These are phyloP conservation scores for Orthonychiurus folsomi DNA, from an alignment of 2,888 invertebrate species.

Conservation along the genomic window DNA sequence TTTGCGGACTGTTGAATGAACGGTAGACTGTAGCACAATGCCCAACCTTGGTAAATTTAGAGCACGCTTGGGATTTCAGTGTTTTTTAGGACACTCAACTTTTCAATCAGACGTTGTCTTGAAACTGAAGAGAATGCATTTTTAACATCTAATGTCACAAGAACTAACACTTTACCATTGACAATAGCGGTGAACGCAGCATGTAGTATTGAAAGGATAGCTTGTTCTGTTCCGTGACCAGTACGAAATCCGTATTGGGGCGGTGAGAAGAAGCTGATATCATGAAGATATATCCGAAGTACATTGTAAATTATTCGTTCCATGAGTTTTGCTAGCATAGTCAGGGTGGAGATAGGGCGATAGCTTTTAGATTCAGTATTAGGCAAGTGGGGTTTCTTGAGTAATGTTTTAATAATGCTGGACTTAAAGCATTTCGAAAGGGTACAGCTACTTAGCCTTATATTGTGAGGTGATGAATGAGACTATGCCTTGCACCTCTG, in stretches of 20 bases:
- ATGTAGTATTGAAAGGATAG: background rate
- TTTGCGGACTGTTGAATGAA: background rate
- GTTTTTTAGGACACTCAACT: background rate
- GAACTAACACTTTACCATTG: background rate
- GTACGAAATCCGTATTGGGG: background rate
- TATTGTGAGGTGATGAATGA: no score
- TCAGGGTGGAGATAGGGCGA: background rate
- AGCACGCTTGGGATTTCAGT: background rate
- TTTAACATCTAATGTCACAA: background rate
- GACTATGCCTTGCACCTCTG: no score
- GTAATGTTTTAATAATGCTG: background rate
- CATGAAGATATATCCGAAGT: background rate
- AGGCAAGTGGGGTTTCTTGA: background rate
- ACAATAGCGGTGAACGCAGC: background rate
- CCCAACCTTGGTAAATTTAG: background rate
- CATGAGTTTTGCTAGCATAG: background rate
- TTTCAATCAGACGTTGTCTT: background rate
- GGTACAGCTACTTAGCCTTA: background rate
- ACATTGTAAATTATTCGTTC: background rate
- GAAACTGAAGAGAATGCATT: background rate
- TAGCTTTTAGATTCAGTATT: background rate
- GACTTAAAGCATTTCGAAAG: background rate
- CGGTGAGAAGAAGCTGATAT: background rate
- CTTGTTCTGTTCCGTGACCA: background rate
- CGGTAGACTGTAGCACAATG: background rate